phyloP scores from a whole-genome alignment of 2,888 invertebrate genomes.

The Paralinhomoeus sp. region DNA sequence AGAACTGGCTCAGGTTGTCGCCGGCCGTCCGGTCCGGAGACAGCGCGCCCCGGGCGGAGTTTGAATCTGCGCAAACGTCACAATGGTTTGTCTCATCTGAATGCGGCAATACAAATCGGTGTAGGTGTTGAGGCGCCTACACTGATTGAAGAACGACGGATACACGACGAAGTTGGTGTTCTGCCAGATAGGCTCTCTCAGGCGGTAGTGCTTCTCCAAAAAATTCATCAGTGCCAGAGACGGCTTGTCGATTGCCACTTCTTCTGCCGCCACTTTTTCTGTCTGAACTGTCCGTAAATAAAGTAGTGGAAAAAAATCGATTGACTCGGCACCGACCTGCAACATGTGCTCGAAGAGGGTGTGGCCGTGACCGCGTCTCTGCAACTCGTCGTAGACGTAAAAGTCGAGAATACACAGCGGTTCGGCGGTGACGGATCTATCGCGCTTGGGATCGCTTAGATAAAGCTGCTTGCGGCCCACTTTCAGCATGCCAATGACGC shows the following conservation, averaged over 20 bases:
- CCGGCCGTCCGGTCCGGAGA: too few species aligned
- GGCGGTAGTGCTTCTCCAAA: constrained; percentile 53
- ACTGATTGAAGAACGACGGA: constrained; percentile 53
- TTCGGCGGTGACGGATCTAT: constrained; percentile 32
- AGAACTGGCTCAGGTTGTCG: too few species aligned
- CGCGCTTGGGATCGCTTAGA: constrained; percentile 31
- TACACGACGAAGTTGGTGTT: constrained; percentile 69
- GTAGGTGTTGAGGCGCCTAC: too few species aligned
- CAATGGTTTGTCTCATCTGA: too few species aligned
- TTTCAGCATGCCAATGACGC: constrained; percentile 52
- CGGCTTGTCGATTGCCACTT: constrained; percentile 68
- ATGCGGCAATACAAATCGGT: too few species aligned
- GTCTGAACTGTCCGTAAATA: too few species aligned
- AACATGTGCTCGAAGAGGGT: constrained; percentile 66
- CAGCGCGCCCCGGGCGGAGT: too few species aligned
- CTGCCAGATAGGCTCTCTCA: constrained; percentile 46
- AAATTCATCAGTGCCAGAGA: constrained; percentile 67
- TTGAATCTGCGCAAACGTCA: too few species aligned
- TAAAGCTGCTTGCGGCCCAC: constrained; percentile 70
- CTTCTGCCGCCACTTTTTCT: background rate
- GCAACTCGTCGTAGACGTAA: constrained; percentile 57
- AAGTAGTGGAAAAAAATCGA: too few species aligned
- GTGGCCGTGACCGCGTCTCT: constrained; percentile 62
- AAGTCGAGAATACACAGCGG: constrained; percentile 78
- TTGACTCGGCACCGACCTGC: constrained; percentile 35